A percentile compares a stretch with the other conserved stretches of the same genome.
phyloP scores from a whole-genome alignment of 2,113 vertebrate genomes.

The Turdus rufiventris region DNA sequence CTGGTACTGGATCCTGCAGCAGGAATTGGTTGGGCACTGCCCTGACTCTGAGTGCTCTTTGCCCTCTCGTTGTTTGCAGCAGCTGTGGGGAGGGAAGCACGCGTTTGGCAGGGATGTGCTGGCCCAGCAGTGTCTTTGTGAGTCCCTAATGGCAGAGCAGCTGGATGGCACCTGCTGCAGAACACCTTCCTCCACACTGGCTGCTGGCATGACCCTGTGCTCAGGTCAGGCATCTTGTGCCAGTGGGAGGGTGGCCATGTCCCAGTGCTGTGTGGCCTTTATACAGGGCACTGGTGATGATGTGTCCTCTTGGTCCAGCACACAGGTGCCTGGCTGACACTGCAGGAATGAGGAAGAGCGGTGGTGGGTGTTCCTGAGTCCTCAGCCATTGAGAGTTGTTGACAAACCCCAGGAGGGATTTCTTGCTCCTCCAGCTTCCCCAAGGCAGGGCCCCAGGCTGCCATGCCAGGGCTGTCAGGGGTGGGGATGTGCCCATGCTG shows the following conservation, averaged over 20 bases:
- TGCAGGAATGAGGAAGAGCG: accelerated
- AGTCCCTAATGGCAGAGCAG: neutral
- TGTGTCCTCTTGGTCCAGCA: accelerated
- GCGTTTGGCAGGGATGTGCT: neutral
- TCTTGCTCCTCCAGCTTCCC: neutral
- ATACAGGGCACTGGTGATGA: accelerated
- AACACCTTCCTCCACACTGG: neutral
- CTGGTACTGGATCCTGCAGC: accelerated
- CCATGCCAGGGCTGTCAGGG: accelerated
- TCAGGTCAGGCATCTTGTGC: neutral
- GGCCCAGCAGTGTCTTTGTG: neutral
- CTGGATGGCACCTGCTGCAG: accelerated
- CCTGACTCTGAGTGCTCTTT: neutral
- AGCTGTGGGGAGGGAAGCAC: accelerated
- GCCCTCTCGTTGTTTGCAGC: neutral
- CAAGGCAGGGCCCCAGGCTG: neutral
- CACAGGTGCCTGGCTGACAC: neutral
- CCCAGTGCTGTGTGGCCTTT: neutral
- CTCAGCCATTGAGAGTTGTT: neutral
- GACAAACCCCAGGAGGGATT: neutral
- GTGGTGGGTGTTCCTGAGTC: neutral
- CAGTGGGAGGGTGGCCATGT: accelerated
- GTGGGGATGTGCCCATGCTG: neutral
- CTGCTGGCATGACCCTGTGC: neutral
- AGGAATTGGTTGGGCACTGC: neutral